Evolutionary conservation across 2,113 vertebrate species (phyloP), one percentile per base, ranked within the genome.

Genomic region (Dicrurus megarhynchus): DNA sequence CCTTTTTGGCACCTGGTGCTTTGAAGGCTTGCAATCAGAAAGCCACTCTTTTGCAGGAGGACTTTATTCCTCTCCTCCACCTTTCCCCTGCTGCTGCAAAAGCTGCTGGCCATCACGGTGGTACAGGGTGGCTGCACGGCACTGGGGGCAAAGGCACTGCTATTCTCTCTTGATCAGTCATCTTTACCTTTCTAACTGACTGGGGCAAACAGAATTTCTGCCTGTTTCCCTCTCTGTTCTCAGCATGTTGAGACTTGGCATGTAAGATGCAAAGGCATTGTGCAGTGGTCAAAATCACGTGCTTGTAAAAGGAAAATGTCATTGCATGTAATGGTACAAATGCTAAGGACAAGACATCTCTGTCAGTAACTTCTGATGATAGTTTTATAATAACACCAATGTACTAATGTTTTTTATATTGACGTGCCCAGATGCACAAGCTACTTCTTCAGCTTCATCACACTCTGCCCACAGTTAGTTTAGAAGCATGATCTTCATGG

Each of bases 51-150:
- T 53, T 37, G 16, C 21, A 10, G n/a, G 28, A 47, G 15, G 28
- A 33, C 10, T 71, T 92, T 10, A 22, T 30, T 3, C 3, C 12
- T 41, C 39, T 70, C 10, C 9, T 95, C 11, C 22, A 15, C 10
- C 18, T 53, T 77, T 15, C 5, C 7, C 4, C 15, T 44, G 28
- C 9, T 4, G 5, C 37, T 60, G 33, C 33, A 59, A 32, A 69
- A 64, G 22, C 16, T 70, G 30, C 30, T 49, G 50, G 39, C 10
- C 76, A 83, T n/a, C 3, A 3, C 0, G 3, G 35, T 0, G 1
- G 12, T 50, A 33, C 0, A 7, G 5, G 3, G 22, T 0, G 0
- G 27, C 27, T 75, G 27, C 37, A 35, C 0, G 0, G 18, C 24
- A 42, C 0, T 0, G 0, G 20, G 10, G 24, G 15, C 26, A 88